These are phyloP conservation scores for Pangasius larnaudii DNA, from an alignment of 2,797 vertebrate species.

Conservation along the genomic window DNA sequence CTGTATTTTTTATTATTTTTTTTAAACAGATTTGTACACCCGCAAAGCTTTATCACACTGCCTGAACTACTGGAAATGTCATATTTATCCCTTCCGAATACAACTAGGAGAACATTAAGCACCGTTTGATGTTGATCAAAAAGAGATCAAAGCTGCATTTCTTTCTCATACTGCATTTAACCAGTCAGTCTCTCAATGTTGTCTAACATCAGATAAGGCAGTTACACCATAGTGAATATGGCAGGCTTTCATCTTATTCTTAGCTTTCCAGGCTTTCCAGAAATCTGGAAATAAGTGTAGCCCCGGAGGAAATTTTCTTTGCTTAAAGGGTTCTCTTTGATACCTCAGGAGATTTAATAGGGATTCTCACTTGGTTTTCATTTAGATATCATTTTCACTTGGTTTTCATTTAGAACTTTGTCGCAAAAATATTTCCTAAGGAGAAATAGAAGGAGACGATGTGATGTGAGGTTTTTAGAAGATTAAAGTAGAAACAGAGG, in stretches of 20 bases:
- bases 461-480: background rate
- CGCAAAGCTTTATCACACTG: background rate
- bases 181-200: constrained; percentile 31
- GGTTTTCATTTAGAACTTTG: constrained; percentile 10
- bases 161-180: constrained; percentile 35
- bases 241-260: constrained; percentile 44
- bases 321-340: constrained; percentile 17
- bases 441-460: background rate
- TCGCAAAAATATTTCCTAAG: background rate
- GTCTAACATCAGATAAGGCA: constrained; percentile 47
- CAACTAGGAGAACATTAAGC: constrained; percentile 27
- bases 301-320: constrained; percentile 12
- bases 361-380: constrained; percentile 19
- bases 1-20: background rate
- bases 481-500: constrained; percentile 15
- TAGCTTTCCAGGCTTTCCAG: constrained; percentile 39
- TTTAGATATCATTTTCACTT: constrained; percentile 6
- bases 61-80: constrained; percentile 12
- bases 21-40: background rate
- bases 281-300: constrained; percentile 45
- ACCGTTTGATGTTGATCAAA: constrained; percentile 46
- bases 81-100: constrained; percentile 1
- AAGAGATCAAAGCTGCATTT: constrained; percentile 34
- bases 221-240: constrained; percentile 40
- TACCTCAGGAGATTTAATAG: constrained; percentile 7